Percentiles rank a stretch among this genome's conserved stretches.
These are phyloP conservation scores for Idaea biselata DNA, from an alignment of 2,888 invertebrate genomes.

Conservation along the genomic window DNA sequence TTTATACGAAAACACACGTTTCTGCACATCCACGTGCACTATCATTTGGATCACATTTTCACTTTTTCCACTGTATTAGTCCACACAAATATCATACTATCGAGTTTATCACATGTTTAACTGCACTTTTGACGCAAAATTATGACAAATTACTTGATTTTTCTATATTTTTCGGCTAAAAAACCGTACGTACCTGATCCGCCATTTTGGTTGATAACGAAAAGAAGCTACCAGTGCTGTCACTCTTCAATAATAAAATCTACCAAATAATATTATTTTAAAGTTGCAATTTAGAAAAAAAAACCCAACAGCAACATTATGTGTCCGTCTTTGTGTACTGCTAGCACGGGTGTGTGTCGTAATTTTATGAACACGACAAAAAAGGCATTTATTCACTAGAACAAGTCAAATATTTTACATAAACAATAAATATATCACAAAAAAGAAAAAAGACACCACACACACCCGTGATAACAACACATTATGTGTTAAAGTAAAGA, in stretches of 20 bases:
- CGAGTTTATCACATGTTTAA: conserved; percentile 12
- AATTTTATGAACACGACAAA: too few species aligned
- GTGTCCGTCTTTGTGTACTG: too few species aligned
- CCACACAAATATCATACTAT: conserved; percentile 21
- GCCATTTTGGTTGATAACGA: conserved; percentile 86
- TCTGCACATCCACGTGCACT: conserved; percentile 56
- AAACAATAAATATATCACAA: too few species aligned
- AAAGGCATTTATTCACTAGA: too few species aligned
- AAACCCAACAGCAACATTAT: too few species aligned
- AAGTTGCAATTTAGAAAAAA: conserved; percentile 1
- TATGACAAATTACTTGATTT: conserved; percentile 20
- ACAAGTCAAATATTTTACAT: too few species aligned
- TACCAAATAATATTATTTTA: conserved; percentile 16
- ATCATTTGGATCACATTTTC: conserved; percentile 45
- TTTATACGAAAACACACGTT: conserved; percentile 12
- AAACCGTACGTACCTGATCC: conserved; percentile 86
- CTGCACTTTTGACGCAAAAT: conserved; percentile 24
- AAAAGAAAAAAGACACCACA: too few species aligned
- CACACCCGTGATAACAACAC: too few species aligned
- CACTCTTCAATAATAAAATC: conserved; percentile 20
- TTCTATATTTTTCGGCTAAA: conserved; percentile 41
- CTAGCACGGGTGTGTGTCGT: too few species aligned
- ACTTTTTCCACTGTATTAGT: conserved; percentile 32
- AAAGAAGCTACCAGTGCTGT: conserved; percentile 65
- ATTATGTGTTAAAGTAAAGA: too few species aligned